These are phyloP conservation scores for Clinocottus analis DNA, from an alignment of 2,113 vertebrate genomes.

Conservation along the genomic window DNA sequence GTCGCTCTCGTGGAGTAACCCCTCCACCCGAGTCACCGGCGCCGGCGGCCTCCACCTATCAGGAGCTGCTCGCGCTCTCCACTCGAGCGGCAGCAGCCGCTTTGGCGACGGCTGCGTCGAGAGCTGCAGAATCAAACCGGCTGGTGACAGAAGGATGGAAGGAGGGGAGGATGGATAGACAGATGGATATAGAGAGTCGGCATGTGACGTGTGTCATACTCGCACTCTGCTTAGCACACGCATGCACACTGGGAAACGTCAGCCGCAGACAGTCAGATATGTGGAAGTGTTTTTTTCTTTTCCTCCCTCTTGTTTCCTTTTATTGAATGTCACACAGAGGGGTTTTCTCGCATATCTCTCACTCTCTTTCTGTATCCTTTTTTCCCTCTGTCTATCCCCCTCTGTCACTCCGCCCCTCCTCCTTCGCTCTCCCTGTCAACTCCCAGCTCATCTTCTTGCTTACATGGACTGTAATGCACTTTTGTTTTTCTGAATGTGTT, in stretches of 20 bases:
- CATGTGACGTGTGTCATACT: constrained; percentile 65
- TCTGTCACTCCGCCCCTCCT: not conserved
- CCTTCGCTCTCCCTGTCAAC: constrained; percentile 35
- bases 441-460: constrained; percentile 63
- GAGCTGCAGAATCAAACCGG: constrained; percentile 50
- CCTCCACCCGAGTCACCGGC: not conserved
- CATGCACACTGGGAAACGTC: constrained; percentile 57
- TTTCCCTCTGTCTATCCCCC: constrained; percentile 28
- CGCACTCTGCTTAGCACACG: constrained; percentile 38
- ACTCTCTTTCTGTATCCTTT: not conserved
- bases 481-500: constrained; percentile 63
- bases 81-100: constrained; percentile 32
- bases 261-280: constrained; percentile 57
- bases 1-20: constrained; percentile 9
- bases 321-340: constrained; percentile 51
- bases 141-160: constrained; percentile 65
- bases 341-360: constrained; percentile 39
- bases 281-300: constrained; percentile 32
- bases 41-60: constrained; percentile 14
- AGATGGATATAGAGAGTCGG: constrained; percentile 60
- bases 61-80: too few species aligned
- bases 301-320: constrained; percentile 53
- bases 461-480: constrained; percentile 60
- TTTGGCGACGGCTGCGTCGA: constrained; percentile 18
- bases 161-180: constrained; percentile 57